Evolutionary conservation across 2,113 vertebrate genomes (phyloP).

Genomic region (Forbesichthys papilliferus): DNA sequence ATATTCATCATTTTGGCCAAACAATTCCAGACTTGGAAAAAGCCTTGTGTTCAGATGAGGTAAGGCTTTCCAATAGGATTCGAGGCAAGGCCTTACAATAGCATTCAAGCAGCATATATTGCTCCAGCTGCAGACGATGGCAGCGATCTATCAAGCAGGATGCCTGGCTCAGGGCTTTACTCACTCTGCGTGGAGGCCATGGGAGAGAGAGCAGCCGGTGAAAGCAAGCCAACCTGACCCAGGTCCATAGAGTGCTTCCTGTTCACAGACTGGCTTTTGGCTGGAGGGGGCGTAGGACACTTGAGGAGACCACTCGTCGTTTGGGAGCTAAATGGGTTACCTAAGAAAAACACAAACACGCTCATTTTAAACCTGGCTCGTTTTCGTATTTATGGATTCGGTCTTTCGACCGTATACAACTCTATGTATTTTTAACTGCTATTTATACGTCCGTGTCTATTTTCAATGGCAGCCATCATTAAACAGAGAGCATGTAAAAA

Average conservation of each 20-base stretch:
- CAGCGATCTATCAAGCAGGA: neutral
- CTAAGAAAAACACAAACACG: conserved; percentile 58
- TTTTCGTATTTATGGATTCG: too few relatives aligned
- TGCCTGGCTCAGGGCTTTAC: conserved; percentile 53
- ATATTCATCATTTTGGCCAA: neutral
- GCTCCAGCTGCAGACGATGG: neutral
- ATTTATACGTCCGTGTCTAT: too few relatives aligned
- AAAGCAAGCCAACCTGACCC: conserved; percentile 89
- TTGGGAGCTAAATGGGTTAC: conserved; percentile 82
- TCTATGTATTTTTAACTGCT: too few relatives aligned
- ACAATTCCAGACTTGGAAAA: conserved; percentile 30
- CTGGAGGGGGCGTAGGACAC: conserved; percentile 91
- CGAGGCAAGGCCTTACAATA: neutral
- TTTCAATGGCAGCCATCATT: too few relatives aligned
- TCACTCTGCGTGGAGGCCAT: conserved; percentile 95
- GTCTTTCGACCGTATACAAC: too few relatives aligned
- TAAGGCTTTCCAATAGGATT: conserved; percentile 7
- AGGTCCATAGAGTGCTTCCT: conserved; percentile 95
- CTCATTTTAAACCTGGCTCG: too few relatives aligned
- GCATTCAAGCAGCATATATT: neutral
- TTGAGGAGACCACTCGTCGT: conserved; percentile 91
- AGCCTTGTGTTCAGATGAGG: conserved; percentile 3
- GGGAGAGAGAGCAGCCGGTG: conserved; percentile 90
- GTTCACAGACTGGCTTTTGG: conserved; percentile 87
- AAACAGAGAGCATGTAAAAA: too few relatives aligned